Evolutionary conservation across 2,113 vertebrate species (phyloP).

Genomic region (Archilochus colubris): DNA sequence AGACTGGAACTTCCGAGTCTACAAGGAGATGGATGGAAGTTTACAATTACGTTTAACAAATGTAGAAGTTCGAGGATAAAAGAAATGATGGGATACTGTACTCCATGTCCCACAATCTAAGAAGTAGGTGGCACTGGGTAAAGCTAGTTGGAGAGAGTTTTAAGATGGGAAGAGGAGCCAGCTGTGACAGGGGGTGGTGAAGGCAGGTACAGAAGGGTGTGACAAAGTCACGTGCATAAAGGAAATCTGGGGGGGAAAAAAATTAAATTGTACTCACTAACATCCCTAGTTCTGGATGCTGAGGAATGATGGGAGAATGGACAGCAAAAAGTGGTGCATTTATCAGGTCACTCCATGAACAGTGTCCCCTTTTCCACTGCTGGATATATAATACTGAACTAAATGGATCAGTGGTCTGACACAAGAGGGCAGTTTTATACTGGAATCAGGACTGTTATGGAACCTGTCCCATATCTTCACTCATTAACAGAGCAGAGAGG

Average conservation of each 20-base stretch:
- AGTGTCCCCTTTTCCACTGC: neutral
- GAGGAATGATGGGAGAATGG: neutral
- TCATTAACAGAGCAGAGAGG: neutral
- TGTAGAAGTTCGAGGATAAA: neutral
- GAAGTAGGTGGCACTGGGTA: neutral
- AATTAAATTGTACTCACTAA: neutral
- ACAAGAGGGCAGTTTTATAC: neutral
- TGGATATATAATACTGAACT: neutral
- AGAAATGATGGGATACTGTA: neutral
- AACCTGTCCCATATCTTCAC: neutral
- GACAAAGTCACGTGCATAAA: neutral
- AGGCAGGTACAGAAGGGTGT: neutral
- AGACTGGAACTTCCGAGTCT: neutral
- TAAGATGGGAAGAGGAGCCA: neutral
- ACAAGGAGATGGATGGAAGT: neutral
- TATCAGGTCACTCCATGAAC: neutral
- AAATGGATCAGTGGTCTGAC: neutral
- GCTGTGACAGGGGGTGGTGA: rapidly evolving
- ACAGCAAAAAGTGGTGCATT: neutral
- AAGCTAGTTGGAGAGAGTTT: neutral
- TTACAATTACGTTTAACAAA: neutral
- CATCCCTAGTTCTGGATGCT: neutral
- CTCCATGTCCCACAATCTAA: neutral
- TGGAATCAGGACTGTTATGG: neutral
- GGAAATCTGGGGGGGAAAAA: neutral